Evolutionary conservation across 2,888 invertebrate species (phyloP).

Genomic region (Eristalis intricaria): DNA sequence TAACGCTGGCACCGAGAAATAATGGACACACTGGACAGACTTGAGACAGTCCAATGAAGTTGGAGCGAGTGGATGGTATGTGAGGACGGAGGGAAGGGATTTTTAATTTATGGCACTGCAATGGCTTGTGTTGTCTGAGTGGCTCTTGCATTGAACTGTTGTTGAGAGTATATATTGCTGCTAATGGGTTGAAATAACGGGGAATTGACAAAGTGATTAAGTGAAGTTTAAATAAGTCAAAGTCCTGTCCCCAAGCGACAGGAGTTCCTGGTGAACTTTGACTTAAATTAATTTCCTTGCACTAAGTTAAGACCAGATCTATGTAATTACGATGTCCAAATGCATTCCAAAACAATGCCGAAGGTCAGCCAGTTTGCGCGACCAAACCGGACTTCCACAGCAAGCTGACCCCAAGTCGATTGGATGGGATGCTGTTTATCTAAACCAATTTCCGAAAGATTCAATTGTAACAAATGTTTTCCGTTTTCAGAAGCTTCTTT

Average conservation of each 20-base stretch:
- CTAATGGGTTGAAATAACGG: slow-evolving; percentile 47
- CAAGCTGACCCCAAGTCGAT: neutral
- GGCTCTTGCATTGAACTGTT: slow-evolving; percentile 19
- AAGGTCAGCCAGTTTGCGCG: neutral
- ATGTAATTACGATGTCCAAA: no score
- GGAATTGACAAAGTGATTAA: slow-evolving; percentile 30
- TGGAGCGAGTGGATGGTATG: neutral
- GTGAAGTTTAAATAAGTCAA: neutral
- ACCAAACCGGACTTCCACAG: neutral
- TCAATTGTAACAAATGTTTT: neutral
- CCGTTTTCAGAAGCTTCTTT: neutral
- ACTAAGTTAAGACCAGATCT: no score
- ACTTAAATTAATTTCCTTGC: no score
- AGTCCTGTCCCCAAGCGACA: neutral
- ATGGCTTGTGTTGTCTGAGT: slow-evolving; percentile 20
- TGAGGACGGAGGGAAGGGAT: neutral
- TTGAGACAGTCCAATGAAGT: neutral
- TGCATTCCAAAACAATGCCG: neutral
- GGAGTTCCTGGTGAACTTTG: neutral
- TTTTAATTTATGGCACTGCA: slow-evolving; percentile 43
- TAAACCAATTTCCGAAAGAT: neutral
- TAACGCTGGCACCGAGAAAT: neutral
- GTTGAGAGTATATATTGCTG: slow-evolving; percentile 35
- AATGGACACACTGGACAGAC: neutral
- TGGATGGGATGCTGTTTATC: neutral